Base-by-base conservation (phyloP, 1,140 invertebrate genomes). In the Aphidius ervi region DNA sequence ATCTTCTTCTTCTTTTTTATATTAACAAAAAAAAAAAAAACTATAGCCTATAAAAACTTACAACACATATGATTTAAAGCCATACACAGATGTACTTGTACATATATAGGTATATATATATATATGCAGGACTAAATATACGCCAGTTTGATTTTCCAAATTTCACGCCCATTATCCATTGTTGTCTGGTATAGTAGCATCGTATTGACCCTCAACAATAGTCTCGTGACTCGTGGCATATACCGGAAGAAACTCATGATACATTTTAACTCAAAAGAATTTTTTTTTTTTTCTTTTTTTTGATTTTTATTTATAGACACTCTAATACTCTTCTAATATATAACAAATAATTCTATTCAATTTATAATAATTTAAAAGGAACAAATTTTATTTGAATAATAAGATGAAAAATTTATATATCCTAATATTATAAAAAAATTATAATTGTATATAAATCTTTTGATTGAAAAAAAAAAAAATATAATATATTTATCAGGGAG, bases 81-180 rank as follows among this genome's bases (percentile, higher is more conserved):
- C 23, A 31, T n/a, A n/a, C 23, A 31, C 23, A 31, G 23, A 31
- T 31, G 23, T 52, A 40, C 49, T 39, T 31, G 31, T 37, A 54
- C 52, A 54, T 54, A 54, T 54, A 54, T 6, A 43, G 42, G 6
- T 54, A 41, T n/a, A 16, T 54, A 54, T 54, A 41, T n/a, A 16
- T 54, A 54, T 40, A 48, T 48, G 39, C 31, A 20, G 5, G 42
- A 55, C 23, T 55, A 41, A 39, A 45, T 48, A 58, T 31, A 46
- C 62, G 56, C 63, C 59, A 67, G 68, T 71, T 66, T 62, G 55
- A 74, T 76, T 77, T 71, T 68, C 58, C 71, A 77, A 76, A 78
- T 77, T 78, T 78, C 75, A 78, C 75, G 75, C 77, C 77, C 71
- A 79, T 79, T 77, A 77, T 52, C 70, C 64, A 75, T 75, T 76